Base-by-base conservation (phyloP, 2,888 invertebrate species). In the Dione juno region DNA sequence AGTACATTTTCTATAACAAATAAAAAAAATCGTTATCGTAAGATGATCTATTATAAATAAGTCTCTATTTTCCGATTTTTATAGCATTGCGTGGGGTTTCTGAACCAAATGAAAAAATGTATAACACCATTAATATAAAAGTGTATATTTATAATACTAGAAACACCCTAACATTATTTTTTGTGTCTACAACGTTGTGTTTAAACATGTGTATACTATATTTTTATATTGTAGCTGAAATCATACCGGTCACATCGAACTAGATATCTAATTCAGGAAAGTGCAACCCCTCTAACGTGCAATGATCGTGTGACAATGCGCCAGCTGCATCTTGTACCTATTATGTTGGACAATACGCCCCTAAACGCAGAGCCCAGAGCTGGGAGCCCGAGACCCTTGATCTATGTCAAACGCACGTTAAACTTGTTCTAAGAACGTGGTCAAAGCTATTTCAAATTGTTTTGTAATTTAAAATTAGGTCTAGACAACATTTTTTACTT, bases 301-400 rank as follows among this genome's bases (percentile, higher is more conserved):
- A 63, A 65, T 69, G 69, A 72, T 67, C 69, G 67, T 68, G 59
- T 67, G 69, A 64, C 58, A 69, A 69, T 48, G 64, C 71, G 83
- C 74, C 86, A 86, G 86, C 86, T 86, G 86, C 84, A 78, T 77
- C 77, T 76, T 69, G 70, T 77, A 61, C 73, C 76, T 76, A 81
- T 82, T 78, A 82, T 81, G 73, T 9, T 69, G 67, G 72, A 80
- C 80, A 82, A 81, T 79, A 79, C 81, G 72, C 84, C 84, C 84
- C 68, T 64, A 54, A 64, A 45, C 68, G 54, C 68, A 19, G 19
- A 64, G 63, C 50, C 37, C 48, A 50, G 40, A 57, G 52, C 16
- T 9, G 16, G 35, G 19, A 37, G 58, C 41, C 40, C 40, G 59
- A 16, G 50, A 28, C 61, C 64, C 68, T 79, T 80, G 78, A 80